A percentile compares a stretch with the other conserved stretches of the same genome.
Conservation (phyloP, 2,888 invertebrate species). For the Cephus runcator region DNA sequence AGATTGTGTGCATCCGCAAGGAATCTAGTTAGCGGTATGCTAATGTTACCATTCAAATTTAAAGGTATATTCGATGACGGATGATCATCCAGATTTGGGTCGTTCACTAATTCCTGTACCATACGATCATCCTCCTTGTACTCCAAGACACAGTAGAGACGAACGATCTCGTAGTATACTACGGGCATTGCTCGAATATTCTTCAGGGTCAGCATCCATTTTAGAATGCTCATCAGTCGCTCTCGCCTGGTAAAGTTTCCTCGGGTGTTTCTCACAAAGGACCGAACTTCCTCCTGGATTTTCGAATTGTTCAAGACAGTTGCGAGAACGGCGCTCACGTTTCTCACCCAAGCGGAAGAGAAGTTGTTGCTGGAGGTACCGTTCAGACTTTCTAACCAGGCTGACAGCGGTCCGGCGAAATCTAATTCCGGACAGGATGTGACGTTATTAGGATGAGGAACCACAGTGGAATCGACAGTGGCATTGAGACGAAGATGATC, state of each 20-base stretch:
- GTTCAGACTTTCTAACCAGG: constrained; percentile 17
- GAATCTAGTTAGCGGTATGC: background rate
- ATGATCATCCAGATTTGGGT: background rate
- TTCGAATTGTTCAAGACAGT: constrained; percentile 12
- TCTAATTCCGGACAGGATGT: constrained; percentile 7
- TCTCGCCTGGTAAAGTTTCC: constrained; percentile 6
- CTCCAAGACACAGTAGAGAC: constrained; percentile 20
- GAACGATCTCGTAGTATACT: constrained; percentile 22
- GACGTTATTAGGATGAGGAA: background rate
- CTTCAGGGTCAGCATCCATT: constrained; percentile 17
- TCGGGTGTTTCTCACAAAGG: background rate
- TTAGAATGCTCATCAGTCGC: constrained; percentile 16
- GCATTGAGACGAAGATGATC: background rate
- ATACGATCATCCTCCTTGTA: constrained; percentile 7
- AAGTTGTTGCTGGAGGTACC: background rate
- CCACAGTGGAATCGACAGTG: background rate
- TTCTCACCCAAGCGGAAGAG: constrained; percentile 1
- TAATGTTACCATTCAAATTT: constrained; percentile 7
- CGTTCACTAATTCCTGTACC: background rate
- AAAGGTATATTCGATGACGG: constrained; percentile 4
- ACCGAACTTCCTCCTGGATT: constrained; percentile 5
- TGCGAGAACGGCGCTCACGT: constrained; percentile 11
- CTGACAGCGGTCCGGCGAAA: constrained; percentile 2
- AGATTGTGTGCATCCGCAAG: background rate
- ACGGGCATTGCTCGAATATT: constrained; percentile 17